Conservation (phyloP, 2,113 vertebrate genomes). For the Nestor notabilis region DNA sequence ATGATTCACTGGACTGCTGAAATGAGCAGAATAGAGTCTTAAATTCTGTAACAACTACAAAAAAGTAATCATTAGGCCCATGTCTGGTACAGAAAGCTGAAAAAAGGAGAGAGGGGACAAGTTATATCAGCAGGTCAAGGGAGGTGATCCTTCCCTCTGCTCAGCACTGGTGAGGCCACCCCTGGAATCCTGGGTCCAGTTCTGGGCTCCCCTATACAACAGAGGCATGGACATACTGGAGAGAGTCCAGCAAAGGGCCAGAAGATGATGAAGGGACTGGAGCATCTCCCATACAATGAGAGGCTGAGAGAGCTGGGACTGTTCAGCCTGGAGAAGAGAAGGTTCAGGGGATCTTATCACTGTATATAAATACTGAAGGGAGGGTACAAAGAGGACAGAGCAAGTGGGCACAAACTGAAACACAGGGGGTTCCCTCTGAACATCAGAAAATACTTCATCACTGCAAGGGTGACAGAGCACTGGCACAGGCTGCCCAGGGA, state of each 20-base stretch:
- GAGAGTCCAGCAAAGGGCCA: neutral
- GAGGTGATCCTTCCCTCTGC: neutral
- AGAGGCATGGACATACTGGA: neutral
- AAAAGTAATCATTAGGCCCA: neutral
- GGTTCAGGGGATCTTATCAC: neutral
- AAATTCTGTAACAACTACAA: neutral
- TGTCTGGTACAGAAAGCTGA: neutral
- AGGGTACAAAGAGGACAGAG: neutral
- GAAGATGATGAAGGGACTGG: neutral
- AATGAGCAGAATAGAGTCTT: neutral
- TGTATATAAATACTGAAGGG: neutral
- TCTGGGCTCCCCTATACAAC: neutral
- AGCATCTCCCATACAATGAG: neutral
- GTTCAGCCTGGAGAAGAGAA: neutral
- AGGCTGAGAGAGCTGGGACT: neutral
- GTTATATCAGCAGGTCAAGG: neutral
- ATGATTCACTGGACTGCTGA: neutral
- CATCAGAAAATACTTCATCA: neutral
- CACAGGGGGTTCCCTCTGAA: neutral
- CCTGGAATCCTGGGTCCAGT: neutral
- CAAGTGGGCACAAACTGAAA: neutral
- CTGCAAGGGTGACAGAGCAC: neutral
- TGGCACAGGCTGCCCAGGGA: neutral
- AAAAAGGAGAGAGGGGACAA: neutral
- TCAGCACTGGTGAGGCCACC: neutral